Conservation (phyloP, 2,888 invertebrate genomes). For the Drosophila setosimentum region DNA sequence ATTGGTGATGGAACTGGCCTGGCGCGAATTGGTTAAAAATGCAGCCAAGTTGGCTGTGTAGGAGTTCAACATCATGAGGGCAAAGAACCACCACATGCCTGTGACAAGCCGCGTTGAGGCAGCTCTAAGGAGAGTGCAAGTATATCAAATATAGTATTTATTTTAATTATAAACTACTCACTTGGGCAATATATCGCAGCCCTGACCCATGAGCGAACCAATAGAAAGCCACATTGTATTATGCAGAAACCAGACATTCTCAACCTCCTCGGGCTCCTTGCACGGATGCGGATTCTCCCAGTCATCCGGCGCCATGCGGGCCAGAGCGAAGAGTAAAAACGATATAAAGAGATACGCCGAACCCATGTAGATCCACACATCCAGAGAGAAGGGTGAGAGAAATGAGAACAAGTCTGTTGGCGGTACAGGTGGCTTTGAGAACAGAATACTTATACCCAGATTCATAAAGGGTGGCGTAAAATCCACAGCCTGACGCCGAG, state of each 20-base stretch:
- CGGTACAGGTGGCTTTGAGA: constrained; percentile 91
- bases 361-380: constrained; percentile 96
- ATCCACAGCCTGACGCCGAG: constrained; percentile 94
- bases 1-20: constrained; percentile 90
- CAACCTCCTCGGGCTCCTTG: constrained; percentile 93
- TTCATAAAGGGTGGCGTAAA: constrained; percentile 99
- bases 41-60: constrained; percentile 98
- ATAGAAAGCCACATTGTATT: constrained; percentile 97
- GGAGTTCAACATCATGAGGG: constrained; percentile 95
- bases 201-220: constrained; percentile 96
- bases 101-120: constrained; percentile 95
- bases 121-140: constrained; percentile 87
- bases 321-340: constrained; percentile 92
- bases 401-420: constrained; percentile 94
- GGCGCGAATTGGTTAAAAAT: constrained; percentile 94
- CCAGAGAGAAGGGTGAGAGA: constrained; percentile 93
- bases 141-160: neutral
- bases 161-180: constrained; percentile 83
- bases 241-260: constrained; percentile 94
- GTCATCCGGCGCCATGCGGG: constrained; percentile 94
- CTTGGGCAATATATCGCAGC: constrained; percentile 96
- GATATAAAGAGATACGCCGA: constrained; percentile 94
- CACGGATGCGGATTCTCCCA: constrained; percentile 98
- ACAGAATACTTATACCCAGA: constrained; percentile 95
- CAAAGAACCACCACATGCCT: constrained; percentile 97